Conservation (phyloP, 2,888 invertebrate genomes). For the Tromatobia lineatoria region DNA sequence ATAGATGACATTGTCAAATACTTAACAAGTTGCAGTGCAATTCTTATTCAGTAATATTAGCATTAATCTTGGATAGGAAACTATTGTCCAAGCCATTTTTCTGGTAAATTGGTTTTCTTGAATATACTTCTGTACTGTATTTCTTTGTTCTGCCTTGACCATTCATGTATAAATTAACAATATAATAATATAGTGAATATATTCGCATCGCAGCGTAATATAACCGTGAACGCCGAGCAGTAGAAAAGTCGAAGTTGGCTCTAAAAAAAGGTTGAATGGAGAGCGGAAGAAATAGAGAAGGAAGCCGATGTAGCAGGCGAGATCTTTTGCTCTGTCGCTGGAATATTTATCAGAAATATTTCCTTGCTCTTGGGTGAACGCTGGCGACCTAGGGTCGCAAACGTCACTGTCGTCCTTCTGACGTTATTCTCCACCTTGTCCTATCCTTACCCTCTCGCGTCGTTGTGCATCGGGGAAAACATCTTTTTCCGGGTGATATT, state of each 20-base stretch:
- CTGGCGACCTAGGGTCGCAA: neutral
- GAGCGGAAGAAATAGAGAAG: constrained; percentile 22
- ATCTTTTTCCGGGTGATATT: constrained; percentile 63
- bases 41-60: too few species aligned
- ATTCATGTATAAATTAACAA: neutral
- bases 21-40: too few species aligned
- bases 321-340: constrained; percentile 54
- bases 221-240: neutral
- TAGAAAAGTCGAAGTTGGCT: constrained; percentile 33
- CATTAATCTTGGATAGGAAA: too few species aligned
- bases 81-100: too few species aligned
- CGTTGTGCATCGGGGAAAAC: constrained; percentile 61
- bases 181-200: neutral
- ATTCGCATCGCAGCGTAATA: neutral
- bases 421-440: constrained; percentile 37
- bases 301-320: constrained; percentile 59
- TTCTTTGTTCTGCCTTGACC: neutral
- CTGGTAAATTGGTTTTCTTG: too few species aligned
- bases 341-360: constrained; percentile 62
- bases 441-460: constrained; percentile 31
- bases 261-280: constrained; percentile 18
- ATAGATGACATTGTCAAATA: too few species aligned
- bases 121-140: neutral
- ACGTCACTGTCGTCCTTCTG: constrained; percentile 40
- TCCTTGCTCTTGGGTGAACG: constrained; percentile 19